Conservation (phyloP, 1,140 invertebrate species). For the Drosophila bifasciata region DNA sequence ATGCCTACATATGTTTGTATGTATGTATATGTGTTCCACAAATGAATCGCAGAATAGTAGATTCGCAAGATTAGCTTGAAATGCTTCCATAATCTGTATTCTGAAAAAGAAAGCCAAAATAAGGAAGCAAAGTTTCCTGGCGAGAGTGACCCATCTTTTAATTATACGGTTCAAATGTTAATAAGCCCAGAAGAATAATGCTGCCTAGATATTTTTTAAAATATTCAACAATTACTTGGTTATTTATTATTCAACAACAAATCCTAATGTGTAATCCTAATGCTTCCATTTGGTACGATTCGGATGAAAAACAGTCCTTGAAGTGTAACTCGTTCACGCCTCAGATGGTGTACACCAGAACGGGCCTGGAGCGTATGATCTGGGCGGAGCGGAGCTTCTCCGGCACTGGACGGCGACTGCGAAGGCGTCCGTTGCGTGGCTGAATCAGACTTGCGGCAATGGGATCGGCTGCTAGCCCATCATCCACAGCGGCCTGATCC, state of each 20-base stretch:
- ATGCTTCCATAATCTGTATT: too few relatives aligned
- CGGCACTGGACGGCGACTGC: constrained; percentile 45
- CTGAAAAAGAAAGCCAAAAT: too few relatives aligned
- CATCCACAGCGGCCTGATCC: constrained; percentile 48
- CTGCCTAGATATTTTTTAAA: not conserved
- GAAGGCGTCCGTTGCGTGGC: constrained; percentile 64
- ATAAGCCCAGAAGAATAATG: too few relatives aligned
- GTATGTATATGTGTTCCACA: too few relatives aligned
- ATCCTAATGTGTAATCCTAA: not conserved
- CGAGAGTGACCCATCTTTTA: too few relatives aligned
- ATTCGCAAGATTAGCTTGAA: too few relatives aligned
- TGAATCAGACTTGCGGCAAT: constrained; percentile 69
- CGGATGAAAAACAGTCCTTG: constrained; percentile 5
- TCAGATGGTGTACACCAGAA: constrained; percentile 69
- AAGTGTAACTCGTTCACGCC: not conserved
- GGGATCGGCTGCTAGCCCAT: constrained; percentile 49
- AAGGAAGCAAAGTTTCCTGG: too few relatives aligned
- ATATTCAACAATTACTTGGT: constrained; percentile 34
- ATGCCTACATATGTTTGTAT: too few relatives aligned
- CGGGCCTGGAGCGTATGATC: constrained; percentile 67
- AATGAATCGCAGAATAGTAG: too few relatives aligned
- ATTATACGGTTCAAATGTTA: too few relatives aligned
- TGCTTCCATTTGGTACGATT: not conserved
- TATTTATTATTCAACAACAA: constrained; percentile 49
- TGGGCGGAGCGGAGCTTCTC: constrained; percentile 65